A percentile compares a stretch with the other conserved stretches of the same genome.
Evolutionary conservation across 37 sponge, comb jelly and placozoan species (phyloP).

Genomic region (Mnemiopsis leidyi): DNA sequence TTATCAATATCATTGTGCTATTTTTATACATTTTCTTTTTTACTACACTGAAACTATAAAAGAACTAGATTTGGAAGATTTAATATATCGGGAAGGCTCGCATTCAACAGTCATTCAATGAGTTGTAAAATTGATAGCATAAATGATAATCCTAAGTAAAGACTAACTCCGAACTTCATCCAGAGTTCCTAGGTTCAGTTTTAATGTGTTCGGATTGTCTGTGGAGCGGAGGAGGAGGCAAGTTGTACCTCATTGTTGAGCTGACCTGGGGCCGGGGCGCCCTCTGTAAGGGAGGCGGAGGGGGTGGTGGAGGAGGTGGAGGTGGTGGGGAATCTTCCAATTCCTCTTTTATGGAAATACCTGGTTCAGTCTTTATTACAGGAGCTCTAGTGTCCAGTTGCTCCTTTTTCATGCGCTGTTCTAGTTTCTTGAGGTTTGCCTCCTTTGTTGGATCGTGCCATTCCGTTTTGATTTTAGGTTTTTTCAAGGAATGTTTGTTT

Average conservation of each 20-base stretch:
- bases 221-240: conserved; percentile 50
- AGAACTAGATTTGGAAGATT: background rate
- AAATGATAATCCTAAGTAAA: background rate
- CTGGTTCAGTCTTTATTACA: background rate
- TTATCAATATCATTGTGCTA: background rate
- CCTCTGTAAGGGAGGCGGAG: conserved; percentile 44
- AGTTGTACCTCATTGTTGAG: conserved; percentile 9
- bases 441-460: background rate
- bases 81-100: background rate
- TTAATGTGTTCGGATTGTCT: conserved; percentile 27
- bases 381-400: conserved; percentile 51
- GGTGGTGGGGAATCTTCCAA: conserved; percentile 24
- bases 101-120: background rate
- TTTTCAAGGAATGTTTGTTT: background rate
- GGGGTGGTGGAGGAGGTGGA: conserved; percentile 53
- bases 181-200: conserved; percentile 40
- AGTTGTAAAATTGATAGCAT: background rate
- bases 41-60: background rate
- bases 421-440: conserved; percentile 40
- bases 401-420: conserved; percentile 28
- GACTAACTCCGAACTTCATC: background rate
- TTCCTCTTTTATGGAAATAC: background rate
- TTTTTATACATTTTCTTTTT: background rate
- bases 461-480: background rate
- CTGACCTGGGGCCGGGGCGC: background rate